Base-by-base conservation (phyloP, 92 coral and sea anemone species). In the Anthopleura xanthogrammica region DNA sequence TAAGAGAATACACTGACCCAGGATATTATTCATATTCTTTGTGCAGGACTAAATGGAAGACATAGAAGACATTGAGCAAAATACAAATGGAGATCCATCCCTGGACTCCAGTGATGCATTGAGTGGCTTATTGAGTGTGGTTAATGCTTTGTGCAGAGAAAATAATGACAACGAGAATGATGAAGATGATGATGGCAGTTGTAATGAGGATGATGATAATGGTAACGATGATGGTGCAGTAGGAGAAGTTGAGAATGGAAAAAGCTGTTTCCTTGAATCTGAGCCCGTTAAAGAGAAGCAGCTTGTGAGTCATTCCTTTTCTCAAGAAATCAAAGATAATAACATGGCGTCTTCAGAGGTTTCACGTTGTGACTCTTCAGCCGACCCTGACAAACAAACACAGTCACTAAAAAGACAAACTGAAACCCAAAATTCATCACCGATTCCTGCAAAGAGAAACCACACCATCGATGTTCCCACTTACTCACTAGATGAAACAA, bases 91-190 rank as follows among this genome's bases (percentile, higher is more conserved):
- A 3, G 52, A 81, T 22, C 29, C 77, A 17, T 57, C 23, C 80
- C 12, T 83, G 80, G 80, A 56, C n/a, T 24, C 86, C 12, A 73
- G 62, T n/a, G 75, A 73, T 12, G 82, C 52, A 14, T 58, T 84
- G 60, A 84, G 82, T 65, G 82, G 60, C 36, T 23, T 76, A 43
- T 68, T 84, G 41, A 77, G 82, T 62, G 87, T 36, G 16, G 87
- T 84, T 11, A 52, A 84, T 52, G 29, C 82, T 17, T 76, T 84
- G 29, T 84, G 82, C 23, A 56, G 36, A 43, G 74, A 43, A 42
- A 66, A 41, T 4, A 48, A 72, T 12, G 20, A 76, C 29, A 41
- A 42, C 77, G 82, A 43, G 19, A 57, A 60, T 76, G 52, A 41
- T 54, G 79, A 82, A 22, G 29, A 54, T 40, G 46, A 56, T 82